Base-by-base conservation (phyloP, 2,797 vertebrate genomes). In the Falco berigora region DNA sequence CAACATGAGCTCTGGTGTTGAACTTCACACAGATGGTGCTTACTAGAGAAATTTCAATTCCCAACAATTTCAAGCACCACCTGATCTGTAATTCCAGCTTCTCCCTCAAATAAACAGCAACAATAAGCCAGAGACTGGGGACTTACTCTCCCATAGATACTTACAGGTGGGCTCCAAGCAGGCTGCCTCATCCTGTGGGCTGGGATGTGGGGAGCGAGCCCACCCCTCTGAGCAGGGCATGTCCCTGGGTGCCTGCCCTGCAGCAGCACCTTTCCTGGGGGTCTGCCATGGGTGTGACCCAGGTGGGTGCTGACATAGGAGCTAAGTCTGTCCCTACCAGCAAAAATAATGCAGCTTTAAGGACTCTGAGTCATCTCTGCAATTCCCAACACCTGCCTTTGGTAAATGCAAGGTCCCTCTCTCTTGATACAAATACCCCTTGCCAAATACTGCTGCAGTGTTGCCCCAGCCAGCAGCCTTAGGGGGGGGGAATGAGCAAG, bases 41-140 rank as follows among this genome's bases (percentile, higher is more conserved):
- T 85, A 61, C 66, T 77, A 79, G 74, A 71, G 67, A 80, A 27
- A 63, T 50, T 82, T 69, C n/a, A 67, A 47, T 71, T 92, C 44
- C 72, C 71, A 66, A n/a, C 15, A 59, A 34, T 64, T 89, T 85
- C 66, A 85, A 56, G 34, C 44, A 77, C 52, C 52, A 63, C 52
- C 59, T 67, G 77, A 62, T 58, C 25, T 69, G 4, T 49, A 40
- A 5, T 32, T 69, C 23, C 22, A 15, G 24, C 20, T 91, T 9
- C 24, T 71, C 50, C 69, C 22, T 47, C 52, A 56, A 22, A 22
- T 38, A 32, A 93, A 47, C 24, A 47, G 55, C 73, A 88, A 15
- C 27, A 75, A 6, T 12, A 34, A 68, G 21, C 20, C 25, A 32
- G 9, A 5, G 36, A 9, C 2, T 61, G 4, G 8, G 24, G 14